These are phyloP conservation scores for Drosophila anceps DNA, from an alignment of 2,888 invertebrate genomes.

Conservation along the genomic window DNA sequence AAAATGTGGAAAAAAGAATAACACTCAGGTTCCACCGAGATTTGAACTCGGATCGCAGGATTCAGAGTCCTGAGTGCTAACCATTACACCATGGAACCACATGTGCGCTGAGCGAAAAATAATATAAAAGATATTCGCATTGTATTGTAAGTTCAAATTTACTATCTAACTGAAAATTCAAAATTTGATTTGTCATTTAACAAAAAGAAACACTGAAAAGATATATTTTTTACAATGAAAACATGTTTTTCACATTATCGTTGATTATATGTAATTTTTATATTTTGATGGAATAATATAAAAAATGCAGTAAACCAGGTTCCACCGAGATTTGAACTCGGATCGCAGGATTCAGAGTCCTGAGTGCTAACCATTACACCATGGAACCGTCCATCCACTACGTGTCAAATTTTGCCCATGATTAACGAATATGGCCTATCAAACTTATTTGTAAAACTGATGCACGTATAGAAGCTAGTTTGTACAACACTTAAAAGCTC, in stretches of 20 bases:
- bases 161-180: neutral
- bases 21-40: slow-evolving; percentile 85
- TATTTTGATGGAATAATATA: neutral
- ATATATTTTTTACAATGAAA: neutral
- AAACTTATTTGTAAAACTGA: neutral
- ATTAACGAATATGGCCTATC: neutral
- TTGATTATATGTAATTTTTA: neutral
- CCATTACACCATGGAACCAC: slow-evolving; percentile 87
- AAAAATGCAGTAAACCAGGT: slow-evolving; percentile 66
- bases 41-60: slow-evolving; percentile 86
- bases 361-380: slow-evolving; percentile 87
- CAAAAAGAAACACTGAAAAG: neutral
- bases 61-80: slow-evolving; percentile 87
- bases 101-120: neutral
- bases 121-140: neutral
- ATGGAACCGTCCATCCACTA: slow-evolving; percentile 83
- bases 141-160: neutral
- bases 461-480: neutral
- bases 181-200: neutral
- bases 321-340: slow-evolving; percentile 86
- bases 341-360: slow-evolving; percentile 87
- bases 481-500: neutral
- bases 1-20: neutral
- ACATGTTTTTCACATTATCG: neutral
- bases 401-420: neutral